Evolutionary conservation across 2,888 invertebrate genomes (phyloP).

Genomic region (Cataglyphis albicans): DNA sequence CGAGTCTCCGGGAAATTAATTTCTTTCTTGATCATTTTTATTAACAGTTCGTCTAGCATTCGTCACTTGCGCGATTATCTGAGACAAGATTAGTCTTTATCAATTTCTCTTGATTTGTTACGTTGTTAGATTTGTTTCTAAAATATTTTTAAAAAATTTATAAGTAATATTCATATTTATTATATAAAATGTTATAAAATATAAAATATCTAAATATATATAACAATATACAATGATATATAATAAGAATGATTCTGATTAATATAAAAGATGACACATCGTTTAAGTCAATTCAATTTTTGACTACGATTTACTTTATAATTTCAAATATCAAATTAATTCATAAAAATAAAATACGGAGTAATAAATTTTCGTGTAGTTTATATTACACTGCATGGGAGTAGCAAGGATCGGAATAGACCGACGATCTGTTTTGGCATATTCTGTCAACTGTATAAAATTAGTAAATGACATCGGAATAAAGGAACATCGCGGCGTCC

Average conservation of each 20-base stretch:
- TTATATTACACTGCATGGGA: background rate
- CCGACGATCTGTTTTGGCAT: background rate
- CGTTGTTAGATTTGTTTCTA: background rate
- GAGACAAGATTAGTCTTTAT: background rate
- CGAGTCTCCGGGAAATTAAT: constrained; percentile 44
- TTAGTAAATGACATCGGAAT: constrained; percentile 39
- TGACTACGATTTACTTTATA: background rate
- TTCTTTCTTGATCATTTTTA: constrained; percentile 60
- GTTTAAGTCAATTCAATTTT: background rate
- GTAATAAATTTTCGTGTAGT: background rate
- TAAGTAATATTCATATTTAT: constrained; percentile 1
- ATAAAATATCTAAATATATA: background rate
- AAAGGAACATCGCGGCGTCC: constrained; percentile 3
- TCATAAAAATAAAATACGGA: background rate
- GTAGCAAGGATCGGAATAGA: background rate
- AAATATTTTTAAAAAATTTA: background rate
- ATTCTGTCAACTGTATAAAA: constrained; percentile 33
- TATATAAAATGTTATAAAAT: background rate
- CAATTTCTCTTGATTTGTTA: background rate
- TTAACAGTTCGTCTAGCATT: constrained; percentile 38
- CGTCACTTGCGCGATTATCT: constrained; percentile 2
- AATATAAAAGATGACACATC: background rate
- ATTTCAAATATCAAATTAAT: background rate
- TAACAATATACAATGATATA: background rate
- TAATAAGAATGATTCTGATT: background rate